These are phyloP conservation scores for Pteronura brasiliensis DNA, from an alignment of 2,113 vertebrate genomes.

Conservation along the genomic window DNA sequence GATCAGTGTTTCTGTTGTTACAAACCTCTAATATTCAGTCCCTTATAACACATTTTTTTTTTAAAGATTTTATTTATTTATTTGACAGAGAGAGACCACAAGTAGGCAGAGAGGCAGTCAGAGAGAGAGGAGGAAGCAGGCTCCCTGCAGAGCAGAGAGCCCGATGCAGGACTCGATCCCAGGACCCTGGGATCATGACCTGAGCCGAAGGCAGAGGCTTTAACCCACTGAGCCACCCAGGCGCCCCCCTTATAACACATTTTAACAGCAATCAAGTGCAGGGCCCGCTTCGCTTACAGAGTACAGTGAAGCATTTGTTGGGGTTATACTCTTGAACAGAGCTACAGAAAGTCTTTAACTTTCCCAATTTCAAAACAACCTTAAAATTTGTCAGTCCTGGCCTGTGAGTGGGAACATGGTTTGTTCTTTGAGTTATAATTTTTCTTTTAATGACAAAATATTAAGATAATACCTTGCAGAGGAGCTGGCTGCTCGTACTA, in stretches of 20 bases:
- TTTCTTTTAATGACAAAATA: constrained; percentile 29
- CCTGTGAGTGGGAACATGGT: background rate
- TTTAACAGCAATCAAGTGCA: background rate
- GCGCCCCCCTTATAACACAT: background rate
- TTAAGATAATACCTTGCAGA: background rate
- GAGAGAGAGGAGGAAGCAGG: too few species aligned
- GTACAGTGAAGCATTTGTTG: background rate
- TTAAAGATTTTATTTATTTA: too few species aligned
- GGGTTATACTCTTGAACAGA: background rate
- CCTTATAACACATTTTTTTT: background rate
- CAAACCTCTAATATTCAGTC: background rate
- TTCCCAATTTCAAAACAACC: background rate
- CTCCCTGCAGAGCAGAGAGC: too few species aligned
- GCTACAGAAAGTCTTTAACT: background rate
- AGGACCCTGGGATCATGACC: too few species aligned
- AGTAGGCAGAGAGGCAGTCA: too few species aligned
- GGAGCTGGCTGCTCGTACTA: background rate
- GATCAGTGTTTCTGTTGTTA: background rate
- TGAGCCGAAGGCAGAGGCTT: too few species aligned
- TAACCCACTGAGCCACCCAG: too few species aligned
- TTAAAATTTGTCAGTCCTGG: background rate
- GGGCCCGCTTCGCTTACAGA: background rate
- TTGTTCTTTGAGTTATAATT: background rate
- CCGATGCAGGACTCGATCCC: too few species aligned
- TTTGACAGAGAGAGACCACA: too few species aligned